phyloP scores from a whole-genome alignment of 2,888 invertebrate genomes.

The Empis stercorea region DNA sequence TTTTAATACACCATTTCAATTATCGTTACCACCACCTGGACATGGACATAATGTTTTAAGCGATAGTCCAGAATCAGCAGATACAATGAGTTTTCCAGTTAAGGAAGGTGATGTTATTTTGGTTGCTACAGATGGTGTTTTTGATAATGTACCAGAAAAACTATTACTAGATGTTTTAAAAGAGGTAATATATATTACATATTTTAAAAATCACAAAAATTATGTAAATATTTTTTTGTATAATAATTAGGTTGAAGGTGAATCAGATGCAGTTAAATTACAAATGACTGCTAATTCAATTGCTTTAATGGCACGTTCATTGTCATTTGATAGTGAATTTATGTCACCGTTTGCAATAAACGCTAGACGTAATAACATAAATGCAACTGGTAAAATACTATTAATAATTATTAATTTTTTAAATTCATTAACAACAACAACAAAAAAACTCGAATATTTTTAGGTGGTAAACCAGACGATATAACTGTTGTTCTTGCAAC shows the following conservation, averaged over 20 bases:
- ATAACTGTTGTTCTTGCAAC: slow-evolving; percentile 94
- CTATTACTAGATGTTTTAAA: slow-evolving; percentile 76
- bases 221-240: slow-evolving; percentile 8
- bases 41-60: slow-evolving; percentile 76
- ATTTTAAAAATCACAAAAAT: too few relatives aligned
- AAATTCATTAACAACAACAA: not conserved
- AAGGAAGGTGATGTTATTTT: slow-evolving; percentile 90
- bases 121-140: slow-evolving; percentile 95
- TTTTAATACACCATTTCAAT: slow-evolving; percentile 97
- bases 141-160: slow-evolving; percentile 92
- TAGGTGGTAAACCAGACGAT: slow-evolving; percentile 98
- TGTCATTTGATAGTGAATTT: slow-evolving; percentile 89
- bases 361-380: slow-evolving; percentile 85
- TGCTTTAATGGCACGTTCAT: slow-evolving; percentile 86
- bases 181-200: too few relatives aligned
- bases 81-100: slow-evolving; percentile 70
- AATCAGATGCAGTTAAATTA: slow-evolving; percentile 57
- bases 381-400: slow-evolving; percentile 73
- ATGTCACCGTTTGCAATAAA: slow-evolving; percentile 92
- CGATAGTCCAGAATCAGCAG: slow-evolving; percentile 88
- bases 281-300: slow-evolving; percentile 89
- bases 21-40: slow-evolving; percentile 86
- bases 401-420: too few relatives aligned
- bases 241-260: slow-evolving; percentile 44
- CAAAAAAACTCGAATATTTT: slow-evolving; percentile 4